phyloP scores from a whole-genome alignment of 2,113 vertebrate genomes.

The Myotis brandtii region DNA sequence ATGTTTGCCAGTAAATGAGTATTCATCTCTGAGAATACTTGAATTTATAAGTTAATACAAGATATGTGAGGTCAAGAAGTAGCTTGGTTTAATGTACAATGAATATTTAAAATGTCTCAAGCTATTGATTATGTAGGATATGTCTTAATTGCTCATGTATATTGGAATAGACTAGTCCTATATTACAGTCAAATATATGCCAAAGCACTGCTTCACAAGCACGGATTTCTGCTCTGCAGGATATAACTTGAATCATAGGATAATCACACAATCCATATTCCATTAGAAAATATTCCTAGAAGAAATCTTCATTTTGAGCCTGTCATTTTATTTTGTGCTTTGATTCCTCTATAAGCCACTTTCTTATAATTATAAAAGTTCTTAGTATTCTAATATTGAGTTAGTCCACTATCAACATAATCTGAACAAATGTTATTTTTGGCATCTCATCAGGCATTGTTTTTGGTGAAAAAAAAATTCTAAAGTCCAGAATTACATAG shows the following conservation, averaged over 20 bases:
- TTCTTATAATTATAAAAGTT: conserved; percentile 5
- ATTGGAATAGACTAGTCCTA: neutral
- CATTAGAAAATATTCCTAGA: neutral
- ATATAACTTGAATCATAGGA: neutral
- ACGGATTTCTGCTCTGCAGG: neutral
- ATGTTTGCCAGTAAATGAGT: neutral
- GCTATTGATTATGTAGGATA: neutral
- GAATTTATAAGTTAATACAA: neutral
- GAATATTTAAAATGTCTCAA: neutral
- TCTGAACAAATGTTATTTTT: conserved; percentile 37
- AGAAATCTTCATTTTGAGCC: conserved; percentile 7
- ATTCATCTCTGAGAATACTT: neutral
- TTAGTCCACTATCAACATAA: conserved; percentile 39
- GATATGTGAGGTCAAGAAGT: neutral
- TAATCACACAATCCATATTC: neutral
- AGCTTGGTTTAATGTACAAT: neutral
- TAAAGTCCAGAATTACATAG: neutral
- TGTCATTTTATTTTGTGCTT: neutral
- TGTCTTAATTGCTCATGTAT: neutral
- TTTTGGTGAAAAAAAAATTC: neutral
- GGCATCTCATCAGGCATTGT: neutral
- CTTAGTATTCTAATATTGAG: neutral
- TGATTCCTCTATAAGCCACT: conserved; percentile 12
- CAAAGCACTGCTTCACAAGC: neutral
- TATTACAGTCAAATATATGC: neutral